A percentile compares a stretch with the other conserved stretches of the same genome.
phyloP scores from a whole-genome alignment of 2,797 vertebrate species.

The Sardinella longiceps region DNA sequence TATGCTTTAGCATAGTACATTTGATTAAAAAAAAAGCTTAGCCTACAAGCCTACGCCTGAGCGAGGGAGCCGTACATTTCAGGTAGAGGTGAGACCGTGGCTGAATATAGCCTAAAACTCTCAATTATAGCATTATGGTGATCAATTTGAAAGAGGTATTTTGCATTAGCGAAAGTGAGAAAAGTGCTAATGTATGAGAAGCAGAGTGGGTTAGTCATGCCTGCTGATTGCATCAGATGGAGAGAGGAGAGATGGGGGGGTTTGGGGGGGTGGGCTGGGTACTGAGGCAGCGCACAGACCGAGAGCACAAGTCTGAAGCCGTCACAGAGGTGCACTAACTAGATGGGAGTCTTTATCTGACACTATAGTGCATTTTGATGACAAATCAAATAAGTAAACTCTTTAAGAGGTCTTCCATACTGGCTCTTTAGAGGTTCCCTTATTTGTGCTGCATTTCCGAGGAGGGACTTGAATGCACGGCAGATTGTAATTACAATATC shows the following conservation, averaged over 20 bases:
- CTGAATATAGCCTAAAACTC: no score
- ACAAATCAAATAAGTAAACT: neutral
- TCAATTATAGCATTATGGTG: no score
- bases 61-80: no score
- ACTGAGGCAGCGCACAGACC: neutral
- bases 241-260: neutral
- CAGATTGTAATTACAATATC: no score
- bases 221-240: neutral
- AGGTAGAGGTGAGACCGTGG: no score
- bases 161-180: no score
- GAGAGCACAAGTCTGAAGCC: neutral
- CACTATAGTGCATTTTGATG: neutral
- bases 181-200: no score
- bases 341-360: neutral
- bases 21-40: neutral
- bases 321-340: neutral
- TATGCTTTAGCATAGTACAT: neutral
- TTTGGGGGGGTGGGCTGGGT: no score
- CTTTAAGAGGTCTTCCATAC: neutral
- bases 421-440: no score
- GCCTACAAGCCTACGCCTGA: neutral
- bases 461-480: no score
- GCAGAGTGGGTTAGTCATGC: neutral
- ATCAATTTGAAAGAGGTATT: no score
- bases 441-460: no score